phyloP scores from a whole-genome alignment of 1,140 invertebrate species.

The Caenorhabditis brenneri region DNA sequence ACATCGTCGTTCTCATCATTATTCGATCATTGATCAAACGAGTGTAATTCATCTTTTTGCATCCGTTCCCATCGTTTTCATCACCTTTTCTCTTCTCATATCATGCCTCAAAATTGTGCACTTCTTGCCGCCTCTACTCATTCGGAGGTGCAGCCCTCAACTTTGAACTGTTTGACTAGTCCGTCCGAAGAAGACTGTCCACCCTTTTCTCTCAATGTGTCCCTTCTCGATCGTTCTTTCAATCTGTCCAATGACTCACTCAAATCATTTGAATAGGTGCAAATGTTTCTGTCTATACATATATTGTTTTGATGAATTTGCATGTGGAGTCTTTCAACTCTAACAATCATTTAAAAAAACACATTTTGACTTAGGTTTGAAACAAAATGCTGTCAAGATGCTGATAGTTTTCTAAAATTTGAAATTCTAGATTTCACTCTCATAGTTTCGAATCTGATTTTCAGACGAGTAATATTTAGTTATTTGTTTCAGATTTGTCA shows the following conservation, averaged over 20 bases:
- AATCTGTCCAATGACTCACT: slow-evolving; percentile 17
- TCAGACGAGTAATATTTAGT: too few relatives aligned
- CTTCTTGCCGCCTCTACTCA: background rate
- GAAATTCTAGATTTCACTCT: too few relatives aligned
- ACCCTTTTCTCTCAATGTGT: slow-evolving; percentile 9
- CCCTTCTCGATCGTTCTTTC: slow-evolving; percentile 32
- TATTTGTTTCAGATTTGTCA: too few relatives aligned
- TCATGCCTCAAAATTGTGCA: slow-evolving; percentile 27
- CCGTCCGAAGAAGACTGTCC: slow-evolving; percentile 34
- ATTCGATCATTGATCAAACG: background rate
- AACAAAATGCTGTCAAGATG: too few relatives aligned
- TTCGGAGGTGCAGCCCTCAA: slow-evolving; percentile 22
- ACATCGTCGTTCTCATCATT: background rate
- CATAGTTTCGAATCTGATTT: too few relatives aligned
- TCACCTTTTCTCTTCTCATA: background rate
- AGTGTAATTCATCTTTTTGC: background rate
- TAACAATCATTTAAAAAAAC: too few relatives aligned
- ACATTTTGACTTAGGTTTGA: too few relatives aligned
- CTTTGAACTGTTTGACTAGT: slow-evolving; percentile 43
- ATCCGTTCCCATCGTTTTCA: slow-evolving; percentile 27
- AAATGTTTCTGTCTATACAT: background rate
- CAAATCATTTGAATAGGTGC: background rate
- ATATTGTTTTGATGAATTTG: too few relatives aligned
- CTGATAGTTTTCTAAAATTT: too few relatives aligned
- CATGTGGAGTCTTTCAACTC: too few relatives aligned